phyloP scores from a whole-genome alignment of 2,797 vertebrate genomes.

The Cephalopachus bancanus region DNA sequence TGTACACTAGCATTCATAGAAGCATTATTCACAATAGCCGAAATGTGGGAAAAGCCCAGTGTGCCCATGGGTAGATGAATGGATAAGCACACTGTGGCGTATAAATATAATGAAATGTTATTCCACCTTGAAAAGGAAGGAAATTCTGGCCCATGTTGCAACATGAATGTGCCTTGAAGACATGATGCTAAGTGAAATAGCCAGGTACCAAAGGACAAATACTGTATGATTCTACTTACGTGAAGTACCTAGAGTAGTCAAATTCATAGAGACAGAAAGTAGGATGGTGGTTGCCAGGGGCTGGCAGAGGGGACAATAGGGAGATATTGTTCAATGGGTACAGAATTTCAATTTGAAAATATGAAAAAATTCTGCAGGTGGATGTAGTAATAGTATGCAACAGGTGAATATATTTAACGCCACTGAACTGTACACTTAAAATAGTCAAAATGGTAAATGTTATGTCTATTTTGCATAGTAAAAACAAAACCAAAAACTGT shows the following conservation, averaged over 20 bases:
- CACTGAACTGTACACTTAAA: background rate
- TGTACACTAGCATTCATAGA: background rate
- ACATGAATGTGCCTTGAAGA: background rate
- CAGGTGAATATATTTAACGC: background rate
- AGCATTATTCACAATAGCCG: background rate
- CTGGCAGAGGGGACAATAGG: too few relatives aligned
- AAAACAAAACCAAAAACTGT: background rate
- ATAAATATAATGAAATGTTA: background rate
- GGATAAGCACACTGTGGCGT: background rate
- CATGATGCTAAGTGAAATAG: background rate
- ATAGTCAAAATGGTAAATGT: background rate
- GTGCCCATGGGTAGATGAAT: background rate
- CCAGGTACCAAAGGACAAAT: background rate
- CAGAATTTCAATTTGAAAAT: background rate
- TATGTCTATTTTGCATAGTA: background rate
- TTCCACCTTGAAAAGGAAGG: background rate
- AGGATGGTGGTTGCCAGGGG: background rate
- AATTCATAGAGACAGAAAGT: background rate
- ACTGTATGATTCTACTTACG: background rate
- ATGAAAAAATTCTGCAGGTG: background rate
- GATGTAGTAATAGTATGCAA: background rate
- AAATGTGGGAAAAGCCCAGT: background rate
- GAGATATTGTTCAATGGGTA: background rate
- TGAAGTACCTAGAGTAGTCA: background rate
- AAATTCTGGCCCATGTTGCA: background rate